Evolutionary conservation across 2,797 vertebrate genomes (phyloP).

Genomic region (Macrochelys suwanniensis): DNA sequence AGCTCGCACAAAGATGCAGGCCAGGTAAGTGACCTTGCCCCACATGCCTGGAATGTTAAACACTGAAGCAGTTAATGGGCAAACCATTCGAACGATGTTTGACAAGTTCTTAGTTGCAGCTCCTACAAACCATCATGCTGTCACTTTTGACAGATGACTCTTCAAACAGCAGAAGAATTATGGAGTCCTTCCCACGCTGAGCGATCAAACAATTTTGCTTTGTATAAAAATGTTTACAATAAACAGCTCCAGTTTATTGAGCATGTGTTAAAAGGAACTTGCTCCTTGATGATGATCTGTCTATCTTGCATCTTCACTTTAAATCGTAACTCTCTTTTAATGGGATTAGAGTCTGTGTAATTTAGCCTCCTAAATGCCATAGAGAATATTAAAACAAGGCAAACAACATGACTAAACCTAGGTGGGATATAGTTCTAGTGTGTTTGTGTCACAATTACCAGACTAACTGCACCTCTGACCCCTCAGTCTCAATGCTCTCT

Average conservation of each 20-base stretch:
- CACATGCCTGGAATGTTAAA: neutral
- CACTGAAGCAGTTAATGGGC: constrained; percentile 16
- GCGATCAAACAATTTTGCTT: constrained; percentile 23
- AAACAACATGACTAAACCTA: fast-evolving
- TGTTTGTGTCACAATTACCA: fast-evolving
- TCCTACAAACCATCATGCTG: constrained; percentile 25
- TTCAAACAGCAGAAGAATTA: constrained; percentile 40
- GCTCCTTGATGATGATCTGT: too few species aligned
- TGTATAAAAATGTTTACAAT: constrained; percentile 39
- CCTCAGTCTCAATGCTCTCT: neutral
- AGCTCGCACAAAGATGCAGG: neutral
- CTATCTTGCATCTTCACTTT: neutral
- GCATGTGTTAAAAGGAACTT: neutral
- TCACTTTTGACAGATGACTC: constrained; percentile 38
- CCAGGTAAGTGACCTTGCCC: neutral
- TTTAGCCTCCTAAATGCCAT: neutral
- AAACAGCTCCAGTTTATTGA: neutral
- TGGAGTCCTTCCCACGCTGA: neutral
- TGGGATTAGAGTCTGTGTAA: neutral
- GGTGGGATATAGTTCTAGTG: neutral
- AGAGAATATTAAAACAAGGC: neutral
- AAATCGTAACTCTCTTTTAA: neutral
- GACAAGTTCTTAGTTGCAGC: constrained; percentile 2
- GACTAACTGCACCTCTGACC: neutral
- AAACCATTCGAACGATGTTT: neutral